A percentile compares a stretch with the other conserved stretches of the same genome.
Evolutionary conservation across 1,140 invertebrate species (phyloP).

Genomic region (Lanistes nyassanus): DNA sequence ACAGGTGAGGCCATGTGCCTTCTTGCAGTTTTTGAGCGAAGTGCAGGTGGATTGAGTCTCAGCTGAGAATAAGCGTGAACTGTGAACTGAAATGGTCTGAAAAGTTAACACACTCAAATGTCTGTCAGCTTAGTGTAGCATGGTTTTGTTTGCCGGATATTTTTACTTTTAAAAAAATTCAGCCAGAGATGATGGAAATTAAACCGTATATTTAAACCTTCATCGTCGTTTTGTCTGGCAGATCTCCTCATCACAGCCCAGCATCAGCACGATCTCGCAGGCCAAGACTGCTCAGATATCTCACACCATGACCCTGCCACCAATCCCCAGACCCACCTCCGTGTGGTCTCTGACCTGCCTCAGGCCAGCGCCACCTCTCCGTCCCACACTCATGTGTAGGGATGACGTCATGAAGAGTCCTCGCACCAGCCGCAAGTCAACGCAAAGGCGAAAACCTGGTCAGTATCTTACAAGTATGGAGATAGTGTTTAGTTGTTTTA

Average conservation of each 20-base stretch:
- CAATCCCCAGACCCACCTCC: conserved; percentile 37
- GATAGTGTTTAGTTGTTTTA: too few relatives aligned
- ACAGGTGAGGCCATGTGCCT: conserved; percentile 44
- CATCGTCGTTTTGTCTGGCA: conserved; percentile 27
- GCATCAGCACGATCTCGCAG: conserved; percentile 55
- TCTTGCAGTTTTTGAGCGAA: too few relatives aligned
- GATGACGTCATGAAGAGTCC: conserved; percentile 65
- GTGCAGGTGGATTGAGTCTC: too few relatives aligned
- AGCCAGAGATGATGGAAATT: too few relatives aligned
- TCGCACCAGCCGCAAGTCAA: conserved; percentile 49
- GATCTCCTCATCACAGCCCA: conserved; percentile 61
- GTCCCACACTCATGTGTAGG: conserved; percentile 74
- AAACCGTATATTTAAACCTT: too few relatives aligned
- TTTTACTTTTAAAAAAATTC: too few relatives aligned
- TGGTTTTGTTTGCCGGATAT: too few relatives aligned
- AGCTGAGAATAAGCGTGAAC: too few relatives aligned
- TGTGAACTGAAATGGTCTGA: too few relatives aligned
- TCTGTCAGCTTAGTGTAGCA: too few relatives aligned
- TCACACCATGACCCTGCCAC: conserved; percentile 39
- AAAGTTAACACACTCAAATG: too few relatives aligned
- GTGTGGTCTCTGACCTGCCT: conserved; percentile 82
- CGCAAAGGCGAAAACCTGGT: conserved; percentile 61
- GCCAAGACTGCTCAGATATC: conserved; percentile 60
- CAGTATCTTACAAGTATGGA: too few relatives aligned
- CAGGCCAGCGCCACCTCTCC: conserved; percentile 80